These are phyloP conservation scores for Molossus molossus DNA, from an alignment of 2,797 vertebrate genomes.

Conservation along the genomic window DNA sequence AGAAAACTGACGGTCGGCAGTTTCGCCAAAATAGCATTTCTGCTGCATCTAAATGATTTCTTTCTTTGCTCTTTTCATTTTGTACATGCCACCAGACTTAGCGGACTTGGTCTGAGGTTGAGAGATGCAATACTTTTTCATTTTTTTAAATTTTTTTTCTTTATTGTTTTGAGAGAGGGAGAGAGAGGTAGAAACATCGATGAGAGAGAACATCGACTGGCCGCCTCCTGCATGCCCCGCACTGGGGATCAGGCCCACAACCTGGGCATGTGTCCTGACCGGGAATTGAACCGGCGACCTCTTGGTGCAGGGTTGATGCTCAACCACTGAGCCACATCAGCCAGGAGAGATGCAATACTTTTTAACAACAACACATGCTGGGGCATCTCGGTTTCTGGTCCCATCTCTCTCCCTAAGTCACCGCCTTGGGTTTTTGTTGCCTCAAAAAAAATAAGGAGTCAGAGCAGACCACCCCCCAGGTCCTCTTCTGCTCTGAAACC, in stretches of 20 bases:
- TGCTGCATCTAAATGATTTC: not conserved
- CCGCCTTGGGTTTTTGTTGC: not conserved
- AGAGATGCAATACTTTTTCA: not conserved
- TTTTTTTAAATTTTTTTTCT: no score
- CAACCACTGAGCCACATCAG: no score
- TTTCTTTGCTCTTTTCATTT: not conserved
- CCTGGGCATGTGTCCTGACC: no score
- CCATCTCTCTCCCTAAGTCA: not conserved
- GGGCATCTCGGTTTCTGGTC: not conserved
- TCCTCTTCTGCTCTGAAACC: not conserved
- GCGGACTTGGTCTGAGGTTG: not conserved
- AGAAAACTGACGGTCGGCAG: not conserved
- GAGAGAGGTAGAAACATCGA: no score
- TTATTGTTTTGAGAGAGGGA: no score
- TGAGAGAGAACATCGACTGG: no score
- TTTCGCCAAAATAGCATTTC: not conserved
- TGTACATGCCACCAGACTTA: not conserved
- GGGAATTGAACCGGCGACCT: no score
- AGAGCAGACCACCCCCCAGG: not conserved
- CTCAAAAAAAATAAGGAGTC: not conserved
- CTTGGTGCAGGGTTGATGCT: no score
- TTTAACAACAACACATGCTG: no score
- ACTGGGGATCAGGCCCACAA: no score
- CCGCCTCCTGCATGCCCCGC: no score
- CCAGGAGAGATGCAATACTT: no score